phyloP scores from a whole-genome alignment of 2,113 vertebrate species.

The Bufo gargarizans region DNA sequence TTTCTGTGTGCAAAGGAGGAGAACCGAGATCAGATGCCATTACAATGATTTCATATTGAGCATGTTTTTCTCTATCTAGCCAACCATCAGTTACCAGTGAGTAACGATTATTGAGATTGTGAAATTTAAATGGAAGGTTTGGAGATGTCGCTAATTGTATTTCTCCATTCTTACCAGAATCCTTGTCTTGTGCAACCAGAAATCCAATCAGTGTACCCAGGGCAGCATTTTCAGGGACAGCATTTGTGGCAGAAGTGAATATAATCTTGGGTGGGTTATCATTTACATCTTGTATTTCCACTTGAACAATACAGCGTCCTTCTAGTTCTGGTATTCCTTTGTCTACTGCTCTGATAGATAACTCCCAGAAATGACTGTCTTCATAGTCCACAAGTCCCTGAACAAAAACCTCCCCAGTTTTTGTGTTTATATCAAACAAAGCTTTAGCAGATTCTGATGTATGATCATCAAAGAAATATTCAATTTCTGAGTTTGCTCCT shows the following conservation, averaged over 20 bases:
- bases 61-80: conserved; percentile 71
- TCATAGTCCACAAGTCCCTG: conserved; percentile 77
- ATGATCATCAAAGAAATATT: conserved; percentile 77
- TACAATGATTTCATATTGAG: conserved; percentile 62
- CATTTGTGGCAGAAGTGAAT: too few species aligned
- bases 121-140: conserved; percentile 65
- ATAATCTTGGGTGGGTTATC: too few species aligned
- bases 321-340: too few species aligned
- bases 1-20: too few species aligned
- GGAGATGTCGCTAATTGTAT: conserved; percentile 61
- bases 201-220: too few species aligned
- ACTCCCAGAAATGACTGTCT: conserved; percentile 70
- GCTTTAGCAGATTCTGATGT: conserved; percentile 70
- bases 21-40: conserved; percentile 58
- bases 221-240: too few species aligned
- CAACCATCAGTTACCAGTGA: conserved; percentile 72
- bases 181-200: too few species aligned
- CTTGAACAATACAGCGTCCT: too few species aligned
- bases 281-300: too few species aligned
- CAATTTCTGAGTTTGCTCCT: conserved; percentile 77
- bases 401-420: conserved; percentile 73
- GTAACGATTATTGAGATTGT: conserved; percentile 77
- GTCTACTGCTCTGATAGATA: conserved; percentile 79
- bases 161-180: neutral
- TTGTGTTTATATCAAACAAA: conserved; percentile 75